phyloP scores from a whole-genome alignment of 2,113 vertebrate species.

The Formicarius rufipectus region DNA sequence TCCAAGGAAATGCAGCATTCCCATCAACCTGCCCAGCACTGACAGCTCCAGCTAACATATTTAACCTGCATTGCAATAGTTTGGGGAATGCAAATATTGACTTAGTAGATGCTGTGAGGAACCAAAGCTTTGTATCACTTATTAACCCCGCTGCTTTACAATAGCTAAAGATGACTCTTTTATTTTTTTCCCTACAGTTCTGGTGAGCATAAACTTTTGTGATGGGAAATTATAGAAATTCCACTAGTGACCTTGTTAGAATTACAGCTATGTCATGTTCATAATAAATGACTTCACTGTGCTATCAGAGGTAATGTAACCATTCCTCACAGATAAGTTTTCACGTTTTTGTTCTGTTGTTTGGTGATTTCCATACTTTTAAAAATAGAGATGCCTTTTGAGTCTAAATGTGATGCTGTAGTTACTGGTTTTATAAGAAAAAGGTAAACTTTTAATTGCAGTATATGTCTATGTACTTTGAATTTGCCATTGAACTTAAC shows the following conservation, averaged over 20 bases:
- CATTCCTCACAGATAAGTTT: neutral
- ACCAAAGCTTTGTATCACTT: neutral
- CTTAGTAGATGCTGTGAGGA: neutral
- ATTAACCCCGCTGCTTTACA: neutral
- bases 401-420: neutral
- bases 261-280: neutral
- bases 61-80: neutral
- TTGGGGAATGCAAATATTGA: neutral
- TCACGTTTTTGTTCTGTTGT: neutral
- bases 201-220: neutral
- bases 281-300: neutral
- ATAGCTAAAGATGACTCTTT: neutral
- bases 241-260: neutral
- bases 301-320: neutral
- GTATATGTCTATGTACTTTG: neutral
- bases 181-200: accelerated
- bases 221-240: neutral
- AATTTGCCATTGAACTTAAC: neutral
- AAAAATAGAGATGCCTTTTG: neutral
- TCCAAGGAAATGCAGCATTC: neutral
- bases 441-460: neutral
- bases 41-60: neutral
- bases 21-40: neutral
- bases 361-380: neutral
- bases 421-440: neutral